Evolutionary conservation across 2,113 vertebrate species (phyloP).

Genomic region (Brachionichthys hirsutus): DNA sequence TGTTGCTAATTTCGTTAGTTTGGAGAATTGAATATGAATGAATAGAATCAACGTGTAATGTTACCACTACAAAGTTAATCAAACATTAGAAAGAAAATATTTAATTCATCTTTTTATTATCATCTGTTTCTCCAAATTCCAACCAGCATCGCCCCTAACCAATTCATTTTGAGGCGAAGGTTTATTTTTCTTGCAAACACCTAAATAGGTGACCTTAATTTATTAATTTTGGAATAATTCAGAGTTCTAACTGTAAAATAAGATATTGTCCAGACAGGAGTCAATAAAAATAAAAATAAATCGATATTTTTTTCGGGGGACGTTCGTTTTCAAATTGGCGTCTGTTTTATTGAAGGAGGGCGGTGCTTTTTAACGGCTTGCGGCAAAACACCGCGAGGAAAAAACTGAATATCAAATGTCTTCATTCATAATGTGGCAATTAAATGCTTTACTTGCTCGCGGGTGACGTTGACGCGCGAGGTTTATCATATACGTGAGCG

Average conservation of each 20-base stretch:
- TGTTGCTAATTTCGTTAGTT: slow-evolving; percentile 36
- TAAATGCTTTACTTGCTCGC: too few species aligned
- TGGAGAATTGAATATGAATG: not conserved
- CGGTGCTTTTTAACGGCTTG: slow-evolving; percentile 23
- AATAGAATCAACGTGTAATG: not conserved
- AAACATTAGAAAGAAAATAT: slow-evolving; percentile 16
- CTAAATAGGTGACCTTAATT: too few species aligned
- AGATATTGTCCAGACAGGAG: not conserved
- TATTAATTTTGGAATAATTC: not conserved
- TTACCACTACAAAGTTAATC: not conserved
- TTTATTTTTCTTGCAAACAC: slow-evolving; percentile 8
- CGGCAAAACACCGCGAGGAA: not conserved
- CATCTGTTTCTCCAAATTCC: slow-evolving; percentile 1
- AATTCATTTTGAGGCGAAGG: not conserved
- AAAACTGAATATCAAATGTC: too few species aligned
- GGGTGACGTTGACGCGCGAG: too few species aligned
- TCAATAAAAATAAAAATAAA: slow-evolving; percentile 1
- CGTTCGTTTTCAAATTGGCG: slow-evolving; percentile 1
- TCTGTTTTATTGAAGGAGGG: not conserved
- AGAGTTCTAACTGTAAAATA: not conserved
- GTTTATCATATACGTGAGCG: too few species aligned
- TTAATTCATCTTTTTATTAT: slow-evolving; percentile 6
- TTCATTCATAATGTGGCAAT: too few species aligned
- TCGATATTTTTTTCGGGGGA: not conserved
- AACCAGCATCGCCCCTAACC: not conserved